Base-by-base conservation (phyloP, 2,888 invertebrate species). In the Tipula helvola region DNA sequence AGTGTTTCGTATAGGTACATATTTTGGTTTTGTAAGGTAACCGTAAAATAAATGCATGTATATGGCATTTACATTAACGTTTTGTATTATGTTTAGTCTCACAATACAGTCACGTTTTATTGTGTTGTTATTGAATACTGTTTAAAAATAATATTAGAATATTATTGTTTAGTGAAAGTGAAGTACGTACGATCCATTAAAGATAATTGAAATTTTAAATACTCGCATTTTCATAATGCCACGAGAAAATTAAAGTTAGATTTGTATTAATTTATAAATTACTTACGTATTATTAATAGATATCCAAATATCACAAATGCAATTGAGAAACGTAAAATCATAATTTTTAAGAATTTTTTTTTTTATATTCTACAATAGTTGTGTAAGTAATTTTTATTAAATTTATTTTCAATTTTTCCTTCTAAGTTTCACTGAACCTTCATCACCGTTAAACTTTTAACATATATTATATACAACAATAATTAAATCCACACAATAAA, bases 321-420 rank as follows among this genome's bases (percentile, higher is more conserved):
- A 84, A 84, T 36, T 84, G 41, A n/a, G 10, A n/a, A 84, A 84
- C 84, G 84, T 84, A 84, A 84, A 84, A 84, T 84, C 84, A 84
- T 84, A 71, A 28, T 71, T 71, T 52, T 28, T 28, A 18, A 18
- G 10, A 12, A 44, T 57, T 57, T 16, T 44, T 39, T 28, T n/a
- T n/a, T n/a, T n/a, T n/a, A n/a, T n/a, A n/a, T n/a, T n/a, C n/a
- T n/a, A n/a, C n/a, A 28, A 28, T 71, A 71, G 3, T 71, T 71
- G 18, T 10, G 71, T 28, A 71, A 71, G 28, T 28, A 71, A 12
- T 28, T 8, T 71, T 28, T 71, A 52, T 52, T 44, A 16, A 16
- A 57, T 16, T 57, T 18, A 57, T 57, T 57, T 57, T 39, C 39
- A 39, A 7, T 39, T 52, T 16, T 16, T 16, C 52, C 18, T 7